Evolutionary conservation across 2,113 vertebrate species (phyloP).

Genomic region (Myrmophylax atrothorax): DNA sequence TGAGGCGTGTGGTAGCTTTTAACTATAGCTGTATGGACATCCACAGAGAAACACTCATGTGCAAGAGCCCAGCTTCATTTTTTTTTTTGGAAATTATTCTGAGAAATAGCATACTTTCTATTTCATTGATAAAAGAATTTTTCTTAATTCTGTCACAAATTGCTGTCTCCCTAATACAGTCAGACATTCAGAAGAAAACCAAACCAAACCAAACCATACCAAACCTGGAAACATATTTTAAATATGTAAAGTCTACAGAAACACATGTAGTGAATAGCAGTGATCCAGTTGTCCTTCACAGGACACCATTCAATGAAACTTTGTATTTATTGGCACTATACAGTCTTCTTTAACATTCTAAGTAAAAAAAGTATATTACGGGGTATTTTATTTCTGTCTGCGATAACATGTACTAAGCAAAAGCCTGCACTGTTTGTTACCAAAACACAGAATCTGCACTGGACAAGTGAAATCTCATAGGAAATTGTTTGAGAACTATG

Average conservation of each 20-base stretch:
- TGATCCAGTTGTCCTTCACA: background rate
- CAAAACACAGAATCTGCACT: background rate
- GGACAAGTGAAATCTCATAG: background rate
- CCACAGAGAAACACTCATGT: too few species aligned
- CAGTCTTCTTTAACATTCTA: background rate
- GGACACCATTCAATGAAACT: background rate
- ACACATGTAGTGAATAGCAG: background rate
- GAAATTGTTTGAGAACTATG: slow-evolving; percentile 8
- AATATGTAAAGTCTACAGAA: background rate
- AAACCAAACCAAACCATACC: too few species aligned
- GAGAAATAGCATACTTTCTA: background rate
- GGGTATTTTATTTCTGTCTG: background rate
- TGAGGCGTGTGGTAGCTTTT: background rate
- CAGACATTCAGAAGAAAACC: background rate
- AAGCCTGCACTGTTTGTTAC: slow-evolving; percentile 1
- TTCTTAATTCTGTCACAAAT: background rate
- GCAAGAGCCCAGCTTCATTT: background rate
- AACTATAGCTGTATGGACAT: background rate
- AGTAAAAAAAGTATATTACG: background rate
- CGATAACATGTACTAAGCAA: background rate
- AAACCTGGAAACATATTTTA: background rate
- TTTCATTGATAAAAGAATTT: background rate
- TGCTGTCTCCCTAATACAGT: background rate
- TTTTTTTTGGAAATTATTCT: background rate
- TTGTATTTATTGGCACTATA: background rate